These are phyloP conservation scores for Lasius fuliginosus DNA, from an alignment of 2,888 invertebrate species.

Conservation along the genomic window DNA sequence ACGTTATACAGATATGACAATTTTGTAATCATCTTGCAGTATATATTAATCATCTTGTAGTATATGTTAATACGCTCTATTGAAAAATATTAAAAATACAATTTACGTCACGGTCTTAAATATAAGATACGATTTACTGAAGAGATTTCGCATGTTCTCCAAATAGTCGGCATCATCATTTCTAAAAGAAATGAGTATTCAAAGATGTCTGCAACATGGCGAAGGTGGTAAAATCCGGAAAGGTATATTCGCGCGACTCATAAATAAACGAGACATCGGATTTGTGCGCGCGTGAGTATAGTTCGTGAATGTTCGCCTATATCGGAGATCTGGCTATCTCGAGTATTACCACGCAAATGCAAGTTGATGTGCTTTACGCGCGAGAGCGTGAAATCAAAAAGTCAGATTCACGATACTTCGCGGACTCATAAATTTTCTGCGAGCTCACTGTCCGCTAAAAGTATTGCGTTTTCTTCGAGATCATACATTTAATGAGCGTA, in stretches of 20 bases:
- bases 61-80: neutral
- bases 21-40: neutral
- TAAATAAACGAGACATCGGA: constrained; percentile 45
- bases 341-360: constrained; percentile 31
- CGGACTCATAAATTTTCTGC: constrained; percentile 62
- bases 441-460: constrained; percentile 39
- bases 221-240: constrained; percentile 35
- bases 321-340: constrained; percentile 34
- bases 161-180: constrained; percentile 14
- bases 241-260: constrained; percentile 21
- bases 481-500: neutral
- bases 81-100: neutral
- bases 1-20: neutral
- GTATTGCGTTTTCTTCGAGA: neutral
- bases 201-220: constrained; percentile 4
- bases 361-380: constrained; percentile 49
- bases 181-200: constrained; percentile 35
- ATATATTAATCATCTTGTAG: neutral
- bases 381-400: constrained; percentile 66
- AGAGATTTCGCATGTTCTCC: constrained; percentile 12
- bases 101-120: neutral
- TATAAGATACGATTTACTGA: neutral
- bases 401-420: constrained; percentile 52
- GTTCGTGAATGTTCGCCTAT: constrained; percentile 30
- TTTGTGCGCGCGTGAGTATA: neutral